Percentiles rank a stretch among this genome's conserved stretches.
Evolutionary conservation across 2,888 invertebrate genomes (phyloP).

Genomic region (Ypsolopha scabrella): DNA sequence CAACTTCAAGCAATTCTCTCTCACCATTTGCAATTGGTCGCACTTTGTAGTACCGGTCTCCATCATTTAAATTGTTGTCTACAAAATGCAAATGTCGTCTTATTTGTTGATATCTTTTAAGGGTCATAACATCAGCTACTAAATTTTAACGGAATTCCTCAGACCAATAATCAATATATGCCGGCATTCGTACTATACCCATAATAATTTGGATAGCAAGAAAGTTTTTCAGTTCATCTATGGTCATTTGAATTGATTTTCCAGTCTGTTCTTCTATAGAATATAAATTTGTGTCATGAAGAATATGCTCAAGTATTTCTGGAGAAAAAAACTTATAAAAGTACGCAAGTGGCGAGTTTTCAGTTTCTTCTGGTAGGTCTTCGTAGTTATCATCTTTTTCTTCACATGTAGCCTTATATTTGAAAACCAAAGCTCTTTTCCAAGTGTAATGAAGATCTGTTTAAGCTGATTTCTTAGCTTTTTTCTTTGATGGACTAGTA

Average conservation of each 20-base stretch:
- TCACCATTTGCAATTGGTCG: too few relatives aligned
- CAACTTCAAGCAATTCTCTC: too few relatives aligned
- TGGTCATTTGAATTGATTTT: slow-evolving; percentile 9
- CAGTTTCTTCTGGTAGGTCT: background rate
- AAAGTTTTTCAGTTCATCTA: slow-evolving; percentile 10
- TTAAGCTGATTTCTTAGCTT: too few relatives aligned
- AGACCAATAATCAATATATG: slow-evolving; percentile 12
- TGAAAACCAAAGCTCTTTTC: too few relatives aligned
- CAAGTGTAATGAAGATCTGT: too few relatives aligned
- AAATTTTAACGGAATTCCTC: slow-evolving; percentile 7
- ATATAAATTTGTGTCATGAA: background rate
- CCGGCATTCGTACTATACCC: slow-evolving; percentile 11
- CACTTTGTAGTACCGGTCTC: too few relatives aligned
- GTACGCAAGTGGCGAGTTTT: background rate
- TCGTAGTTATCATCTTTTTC: background rate
- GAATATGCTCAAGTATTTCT: background rate
- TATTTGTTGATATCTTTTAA: slow-evolving; percentile 11
- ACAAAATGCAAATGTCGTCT: slow-evolving; percentile 9
- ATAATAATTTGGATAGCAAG: slow-evolving; percentile 11
- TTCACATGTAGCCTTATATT: too few relatives aligned
- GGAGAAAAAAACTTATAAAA: background rate
- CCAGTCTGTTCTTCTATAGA: slow-evolving; percentile 9
- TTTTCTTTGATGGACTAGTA: too few relatives aligned
- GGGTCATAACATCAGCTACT: slow-evolving; percentile 10
- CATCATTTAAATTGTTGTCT: too few relatives aligned